Conservation (phyloP, 2,888 invertebrate genomes). For the Neocrepidodera transversa region DNA sequence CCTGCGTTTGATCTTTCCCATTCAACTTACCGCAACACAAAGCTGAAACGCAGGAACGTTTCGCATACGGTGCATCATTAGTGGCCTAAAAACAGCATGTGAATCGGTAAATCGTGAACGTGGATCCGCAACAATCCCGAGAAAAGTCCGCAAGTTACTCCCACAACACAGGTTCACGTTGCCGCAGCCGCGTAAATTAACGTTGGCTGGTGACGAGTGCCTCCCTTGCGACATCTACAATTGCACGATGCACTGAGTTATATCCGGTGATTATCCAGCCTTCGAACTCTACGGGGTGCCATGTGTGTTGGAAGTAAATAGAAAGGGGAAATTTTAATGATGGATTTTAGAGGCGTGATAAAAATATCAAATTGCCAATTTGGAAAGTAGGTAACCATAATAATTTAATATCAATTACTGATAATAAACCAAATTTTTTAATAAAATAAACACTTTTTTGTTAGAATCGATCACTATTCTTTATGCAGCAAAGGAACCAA, state of each 20-base stretch:
- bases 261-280: conserved; percentile 45
- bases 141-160: conserved; percentile 43
- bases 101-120: conserved; percentile 46
- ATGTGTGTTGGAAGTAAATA: conserved; percentile 13
- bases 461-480: too few relatives aligned
- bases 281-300: conserved; percentile 22
- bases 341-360: neutral
- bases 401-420: too few relatives aligned
- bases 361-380: too few relatives aligned
- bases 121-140: conserved; percentile 39
- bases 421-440: too few relatives aligned
- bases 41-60: conserved; percentile 5
- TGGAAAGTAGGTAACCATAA: too few relatives aligned
- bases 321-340: neutral
- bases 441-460: too few relatives aligned
- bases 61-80: conserved; percentile 23
- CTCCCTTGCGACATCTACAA: conserved; percentile 52
- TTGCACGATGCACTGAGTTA: conserved; percentile 53
- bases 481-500: too few relatives aligned
- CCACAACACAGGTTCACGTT: conserved; percentile 49
- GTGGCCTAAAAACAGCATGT: conserved; percentile 35
- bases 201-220: conserved; percentile 53
- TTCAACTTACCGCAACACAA: conserved; percentile 6
- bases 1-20: conserved; percentile 10
- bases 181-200: conserved; percentile 52